phyloP scores from a whole-genome alignment of 2,113 vertebrate species.

The Paramisgurnus dabryanus region DNA sequence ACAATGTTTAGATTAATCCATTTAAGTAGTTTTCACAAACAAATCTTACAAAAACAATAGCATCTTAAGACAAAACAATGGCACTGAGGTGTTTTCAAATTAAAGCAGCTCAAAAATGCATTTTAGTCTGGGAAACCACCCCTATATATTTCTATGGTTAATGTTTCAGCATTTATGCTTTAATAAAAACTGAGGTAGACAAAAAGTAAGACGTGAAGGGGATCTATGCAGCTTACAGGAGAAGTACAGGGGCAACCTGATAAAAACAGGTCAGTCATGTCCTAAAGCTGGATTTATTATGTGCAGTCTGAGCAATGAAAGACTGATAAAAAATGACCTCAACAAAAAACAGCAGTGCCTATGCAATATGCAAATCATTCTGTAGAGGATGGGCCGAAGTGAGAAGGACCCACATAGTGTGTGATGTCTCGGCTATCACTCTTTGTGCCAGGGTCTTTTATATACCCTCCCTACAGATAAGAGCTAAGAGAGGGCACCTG shows the following conservation, averaged over 20 bases:
- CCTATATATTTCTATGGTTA: conserved; percentile 3
- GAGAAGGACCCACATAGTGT: conserved; percentile 55
- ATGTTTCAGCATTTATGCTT: conserved; percentile 2
- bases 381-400: conserved; percentile 60
- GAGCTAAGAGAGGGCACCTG: conserved; percentile 55
- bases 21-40: too few relatives aligned
- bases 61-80: too few relatives aligned
- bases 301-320: conserved; percentile 38
- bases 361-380: conserved; percentile 73
- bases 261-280: conserved; percentile 70
- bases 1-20: too few relatives aligned
- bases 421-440: conserved; percentile 65
- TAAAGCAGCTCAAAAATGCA: too few relatives aligned
- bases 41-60: too few relatives aligned
- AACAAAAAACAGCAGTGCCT: conserved; percentile 67
- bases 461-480: conserved; percentile 65
- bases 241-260: conserved; percentile 60
- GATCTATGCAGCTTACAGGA: conserved; percentile 17
- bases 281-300: conserved; percentile 70
- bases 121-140: too few relatives aligned
- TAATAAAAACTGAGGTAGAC: conserved; percentile 13
- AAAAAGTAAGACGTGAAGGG: neutral
- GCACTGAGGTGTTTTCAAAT: too few relatives aligned
- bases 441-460: conserved; percentile 71
- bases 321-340: conserved; percentile 67